A percentile compares a stretch with the other conserved stretches of the same genome.
phyloP scores from a whole-genome alignment of 1,140 invertebrate species.

The Babylonia areolata region DNA sequence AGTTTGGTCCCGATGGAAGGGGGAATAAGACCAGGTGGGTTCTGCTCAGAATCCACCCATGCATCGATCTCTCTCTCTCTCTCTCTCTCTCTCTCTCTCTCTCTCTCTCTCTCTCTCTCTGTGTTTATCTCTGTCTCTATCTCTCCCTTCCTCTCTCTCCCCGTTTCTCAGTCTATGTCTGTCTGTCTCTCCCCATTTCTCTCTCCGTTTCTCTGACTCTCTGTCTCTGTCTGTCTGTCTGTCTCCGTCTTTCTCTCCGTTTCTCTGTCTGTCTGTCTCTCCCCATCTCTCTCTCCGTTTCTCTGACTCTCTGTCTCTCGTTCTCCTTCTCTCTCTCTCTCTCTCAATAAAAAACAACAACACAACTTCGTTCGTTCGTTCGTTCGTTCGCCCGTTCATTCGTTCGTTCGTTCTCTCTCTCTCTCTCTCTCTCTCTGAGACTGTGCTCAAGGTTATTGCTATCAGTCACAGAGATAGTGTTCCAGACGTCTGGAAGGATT shows the following conservation, averaged over 20 bases:
- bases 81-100: constrained; percentile 45
- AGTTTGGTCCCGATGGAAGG: no score
- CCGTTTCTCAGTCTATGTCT: neutral
- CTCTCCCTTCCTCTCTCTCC: constrained; percentile 35
- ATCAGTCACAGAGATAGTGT: no score
- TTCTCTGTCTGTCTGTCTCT: neutral
- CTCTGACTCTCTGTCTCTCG: no score
- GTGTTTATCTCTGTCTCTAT: constrained; percentile 21
- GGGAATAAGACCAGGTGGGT: no score
- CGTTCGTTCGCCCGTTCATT: neutral
- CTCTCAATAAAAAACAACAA: neutral
- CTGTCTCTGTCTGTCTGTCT: constrained; percentile 1
- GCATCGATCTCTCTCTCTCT: constrained; percentile 9
- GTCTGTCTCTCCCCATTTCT: constrained; percentile 39
- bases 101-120: neutral
- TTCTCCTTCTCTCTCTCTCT: neutral
- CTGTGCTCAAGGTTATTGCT: no score
- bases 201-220: constrained; percentile 45
- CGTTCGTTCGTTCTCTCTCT: neutral
- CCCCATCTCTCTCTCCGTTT: neutral
- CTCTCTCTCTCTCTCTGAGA: neutral
- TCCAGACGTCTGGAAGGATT: no score
- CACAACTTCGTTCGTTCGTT: no score
- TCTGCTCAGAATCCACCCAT: no score
- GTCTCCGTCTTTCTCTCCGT: neutral